Evolutionary conservation across 2,888 invertebrate genomes (phyloP).

Genomic region (Ophion slaviceki): DNA sequence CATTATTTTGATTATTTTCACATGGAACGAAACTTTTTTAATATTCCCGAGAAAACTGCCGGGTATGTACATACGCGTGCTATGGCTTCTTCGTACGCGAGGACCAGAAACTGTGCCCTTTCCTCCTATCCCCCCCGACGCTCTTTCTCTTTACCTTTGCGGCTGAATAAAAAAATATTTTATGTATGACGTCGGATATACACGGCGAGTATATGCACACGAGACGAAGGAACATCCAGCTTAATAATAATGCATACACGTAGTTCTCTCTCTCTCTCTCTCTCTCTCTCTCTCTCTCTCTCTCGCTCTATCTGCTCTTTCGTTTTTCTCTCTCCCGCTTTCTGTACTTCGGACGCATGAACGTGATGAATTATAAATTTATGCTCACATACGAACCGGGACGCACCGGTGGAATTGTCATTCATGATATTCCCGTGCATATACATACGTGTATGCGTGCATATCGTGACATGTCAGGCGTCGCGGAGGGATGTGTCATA

Average conservation of each 20-base stretch:
- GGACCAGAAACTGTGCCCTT: slow-evolving; percentile 5
- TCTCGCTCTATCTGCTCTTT: neutral
- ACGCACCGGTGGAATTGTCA: slow-evolving; percentile 51
- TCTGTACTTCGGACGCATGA: slow-evolving; percentile 13
- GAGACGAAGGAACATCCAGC: slow-evolving; percentile 52
- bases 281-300: neutral
- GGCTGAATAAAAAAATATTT: slow-evolving; percentile 51
- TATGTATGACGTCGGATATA: slow-evolving; percentile 58
- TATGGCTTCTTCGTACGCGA: neutral
- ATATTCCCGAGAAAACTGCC: slow-evolving; percentile 50
- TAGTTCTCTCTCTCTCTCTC: neutral
- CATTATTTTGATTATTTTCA: slow-evolving; percentile 64
- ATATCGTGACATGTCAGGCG: slow-evolving; percentile 45
- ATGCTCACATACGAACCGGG: slow-evolving; percentile 30
- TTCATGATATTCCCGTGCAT: slow-evolving; percentile 62
- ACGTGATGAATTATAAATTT: slow-evolving; percentile 58
- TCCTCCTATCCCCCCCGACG: slow-evolving; percentile 1
- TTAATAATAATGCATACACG: slow-evolving; percentile 60
- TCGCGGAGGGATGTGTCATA: slow-evolving; percentile 6
- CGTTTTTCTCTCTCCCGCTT: neutral
- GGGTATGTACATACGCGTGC: neutral
- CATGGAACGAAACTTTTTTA: slow-evolving; percentile 64
- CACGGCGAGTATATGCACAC: slow-evolving; percentile 24
- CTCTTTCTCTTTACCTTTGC: slow-evolving; percentile 20
- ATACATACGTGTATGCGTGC: neutral